Base-by-base conservation (phyloP, 1,140 invertebrate species). In the Heterodera schachtii region DNA sequence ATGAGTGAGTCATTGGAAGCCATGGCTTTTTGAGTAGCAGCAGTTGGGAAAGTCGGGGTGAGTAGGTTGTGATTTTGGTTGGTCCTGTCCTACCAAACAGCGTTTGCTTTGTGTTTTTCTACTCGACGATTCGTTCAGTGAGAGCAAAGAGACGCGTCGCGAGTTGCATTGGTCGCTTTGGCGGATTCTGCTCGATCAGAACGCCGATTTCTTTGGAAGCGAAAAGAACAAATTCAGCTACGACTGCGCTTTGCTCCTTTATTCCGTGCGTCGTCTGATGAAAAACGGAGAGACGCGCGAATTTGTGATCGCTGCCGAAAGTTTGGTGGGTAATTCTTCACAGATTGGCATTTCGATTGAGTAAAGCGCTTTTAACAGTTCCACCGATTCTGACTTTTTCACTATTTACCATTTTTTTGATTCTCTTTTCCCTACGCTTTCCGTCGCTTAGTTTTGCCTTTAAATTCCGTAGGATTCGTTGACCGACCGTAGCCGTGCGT, bases 191-290 rank as follows among this genome's bases (percentile, higher is more conserved):
- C 9, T 83, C 31, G 74, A 74, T 3, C 19, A 66, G 43, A 75
- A 83, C 41, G 47, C n/a, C 43, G 74, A 67, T 19, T 79, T 75
- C 6, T 83, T 83, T 52, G 81, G 81, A 6, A 8, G 31, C 19
- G 43, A 83, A 7, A 52, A 64, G n/a, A 44, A 41, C 41, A 49
- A n/a, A 1, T 83, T 2, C 16, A 69, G 52, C 11, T 83, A 83
- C 47, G 82, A 83, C 44, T 83, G 82, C 21, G 82, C 73, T 9
- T 77, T 84, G 19, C 21, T 80, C 6, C 44, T 83, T 1, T 83
- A 85, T 74, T 84, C 78, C 11, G 57, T 84, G 21, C 74, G 71
- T 41, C 47, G 60, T 31, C 44, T 77, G 31, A 60, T 83, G 46
- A 67, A 31, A 4, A 41, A 43, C 21, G 75, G 83, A 11, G 83